Evolutionary conservation across 2,888 invertebrate genomes (phyloP), one percentile per base, ranked within the genome.

Genomic region (Eurytoma californica): DNA sequence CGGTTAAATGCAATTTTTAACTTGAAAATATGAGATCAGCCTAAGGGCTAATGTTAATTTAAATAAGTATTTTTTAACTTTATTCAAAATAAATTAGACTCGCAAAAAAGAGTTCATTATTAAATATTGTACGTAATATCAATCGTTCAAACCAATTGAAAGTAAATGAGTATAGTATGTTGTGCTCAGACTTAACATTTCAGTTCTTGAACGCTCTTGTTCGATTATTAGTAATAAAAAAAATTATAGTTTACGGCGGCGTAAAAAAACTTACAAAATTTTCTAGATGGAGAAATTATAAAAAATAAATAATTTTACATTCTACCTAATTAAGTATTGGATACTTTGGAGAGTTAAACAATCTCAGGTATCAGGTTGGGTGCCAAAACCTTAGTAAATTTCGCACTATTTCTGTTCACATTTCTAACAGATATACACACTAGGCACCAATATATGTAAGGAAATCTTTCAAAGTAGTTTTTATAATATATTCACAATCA

Each of bases 301-400:
- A 78, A 78, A 79, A 81, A 82, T 80, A 80, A 82, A 81, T 80
- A 79, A 81, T 74, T 77, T 80, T 67, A 82, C 20, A 53, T 55
- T 82, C 75, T 79, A 79, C 63, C 70, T 81, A 81, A 81, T 81
- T 80, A 81, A 80, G 79, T 82, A 81, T 72, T 81, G 66, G 81
- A 80, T 58, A 81, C 78, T 81, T 81, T 70, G 77, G 76, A 73
- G 70, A 68, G 30, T 74, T 68, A 73, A 80, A 77, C 39, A 75
- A 81, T 81, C 72, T 81, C 80, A 73, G 76, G 79, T 77, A 79
- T 79, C 72, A 69, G 63, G 80, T 80, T 66, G 66, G 61, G 70
- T 74, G 77, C 72, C 69, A 55, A 18, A 16, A 67, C 24, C 39
- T 18, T 49, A 24, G 60, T 47, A 55, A 39, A 66, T 75, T 66